Base-by-base conservation (phyloP, 2,888 invertebrate genomes). In the Halocaridina rubra region DNA sequence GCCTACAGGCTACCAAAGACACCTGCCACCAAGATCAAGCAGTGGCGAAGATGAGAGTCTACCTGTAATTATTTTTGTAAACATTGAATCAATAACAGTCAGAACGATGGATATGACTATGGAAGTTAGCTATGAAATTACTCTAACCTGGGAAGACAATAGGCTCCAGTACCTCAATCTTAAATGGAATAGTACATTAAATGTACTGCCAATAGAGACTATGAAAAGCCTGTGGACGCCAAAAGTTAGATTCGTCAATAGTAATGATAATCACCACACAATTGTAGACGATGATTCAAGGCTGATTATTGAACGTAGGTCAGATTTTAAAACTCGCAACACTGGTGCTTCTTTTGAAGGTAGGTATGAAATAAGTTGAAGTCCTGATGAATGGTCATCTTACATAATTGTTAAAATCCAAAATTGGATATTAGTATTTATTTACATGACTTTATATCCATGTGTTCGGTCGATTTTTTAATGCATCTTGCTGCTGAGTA, bases 161-260 rank as follows among this genome's bases (percentile, higher is more conserved):
- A 75, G 87, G n/a, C 80, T 87, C 16, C 29, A 13, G 8, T 87
- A 71, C 53, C 59, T 46, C n/a, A 81, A 87, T 76, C 74, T 87
- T 29, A 87, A 87, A 69, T n/a, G 13, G n/a, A 79, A 71, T n/a
- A 53, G 59, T n/a, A 79, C 67, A 10, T 81, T 87, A 0, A 87
- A 87, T 29, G 46, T 80, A 19, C 27, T 87, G 32, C 32, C 75
- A 2, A 7, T 10, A 22, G 57, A 33, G 1, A 74, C 22, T 13
- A 69, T 87, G 46, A 33, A 53, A 30, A 61, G 53, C 1, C 61
- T 87, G 10, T 87, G 87, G 87, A 85, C 77, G 5, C 87, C 87
- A 7, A 24, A 39, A 2, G 77, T 85, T 16, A 74, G 69, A 5
- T 87, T 87, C 72, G 76, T 85, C 46, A 87, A 87, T 57, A 87